Conservation (phyloP, 37 sponge, comb jelly and placozoan species). For the Oscarella lobularis region DNA sequence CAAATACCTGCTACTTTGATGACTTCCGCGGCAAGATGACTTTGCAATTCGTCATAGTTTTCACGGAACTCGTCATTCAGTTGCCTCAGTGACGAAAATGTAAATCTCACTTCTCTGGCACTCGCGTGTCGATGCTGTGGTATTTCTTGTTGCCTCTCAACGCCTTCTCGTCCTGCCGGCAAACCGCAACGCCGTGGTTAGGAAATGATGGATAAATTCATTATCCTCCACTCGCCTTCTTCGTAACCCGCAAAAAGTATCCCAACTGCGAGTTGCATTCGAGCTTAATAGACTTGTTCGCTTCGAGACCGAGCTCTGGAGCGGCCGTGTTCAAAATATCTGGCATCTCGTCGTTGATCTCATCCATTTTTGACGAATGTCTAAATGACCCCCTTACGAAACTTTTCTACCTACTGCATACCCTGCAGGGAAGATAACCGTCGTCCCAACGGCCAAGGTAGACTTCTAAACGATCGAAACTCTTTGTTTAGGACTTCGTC, state of each 20-base stretch:
- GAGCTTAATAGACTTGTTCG: slow-evolving; percentile 67
- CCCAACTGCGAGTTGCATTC: slow-evolving; percentile 61
- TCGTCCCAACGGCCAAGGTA: slow-evolving; percentile 85
- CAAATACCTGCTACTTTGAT: slow-evolving; percentile 42
- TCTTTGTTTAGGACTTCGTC: slow-evolving; percentile 60
- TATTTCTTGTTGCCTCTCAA: slow-evolving; percentile 43
- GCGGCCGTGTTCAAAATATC: slow-evolving; percentile 19
- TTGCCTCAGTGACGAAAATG: slow-evolving; percentile 23
- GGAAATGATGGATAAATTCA: too few species aligned
- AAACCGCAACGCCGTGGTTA: too few species aligned
- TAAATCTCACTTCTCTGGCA: slow-evolving; percentile 81
- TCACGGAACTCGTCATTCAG: slow-evolving; percentile 53
- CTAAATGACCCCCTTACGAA: too few species aligned
- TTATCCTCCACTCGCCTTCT: slow-evolving; percentile 62
- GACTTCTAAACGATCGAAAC: neutral
- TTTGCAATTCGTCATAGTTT: slow-evolving; percentile 47
- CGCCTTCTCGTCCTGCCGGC: slow-evolving; percentile 67
- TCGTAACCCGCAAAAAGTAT: slow-evolving; percentile 73
- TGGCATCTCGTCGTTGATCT: slow-evolving; percentile 34
- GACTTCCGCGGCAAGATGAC: slow-evolving; percentile 58
- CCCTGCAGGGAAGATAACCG: slow-evolving; percentile 85
- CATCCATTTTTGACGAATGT: slow-evolving; percentile 81
- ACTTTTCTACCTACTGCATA: too few species aligned
- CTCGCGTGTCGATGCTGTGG: slow-evolving; percentile 61
- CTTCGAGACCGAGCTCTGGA: slow-evolving; percentile 51